These are phyloP conservation scores for Meteorus sp. DNA, from an alignment of 1,140 invertebrate species.

Conservation along the genomic window DNA sequence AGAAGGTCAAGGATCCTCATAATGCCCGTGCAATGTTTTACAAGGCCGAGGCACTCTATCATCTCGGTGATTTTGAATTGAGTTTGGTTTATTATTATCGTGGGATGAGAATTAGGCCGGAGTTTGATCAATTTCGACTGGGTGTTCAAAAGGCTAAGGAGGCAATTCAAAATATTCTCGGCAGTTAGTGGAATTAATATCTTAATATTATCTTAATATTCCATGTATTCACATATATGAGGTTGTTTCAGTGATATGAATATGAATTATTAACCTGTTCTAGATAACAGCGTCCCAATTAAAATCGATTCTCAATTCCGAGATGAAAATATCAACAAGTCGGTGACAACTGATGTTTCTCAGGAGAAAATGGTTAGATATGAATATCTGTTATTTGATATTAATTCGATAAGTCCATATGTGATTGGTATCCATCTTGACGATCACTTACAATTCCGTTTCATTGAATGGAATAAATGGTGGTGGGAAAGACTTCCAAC, in stretches of 20 bases:
- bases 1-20: constrained; percentile 67
- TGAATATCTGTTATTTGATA: too few species aligned
- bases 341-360: constrained; percentile 16
- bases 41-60: constrained; percentile 92
- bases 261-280: too few species aligned
- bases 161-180: constrained; percentile 91
- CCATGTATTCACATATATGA: too few species aligned
- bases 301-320: constrained; percentile 7
- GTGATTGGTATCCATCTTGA: too few species aligned
- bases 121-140: constrained; percentile 82
- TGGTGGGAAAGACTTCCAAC: too few species aligned
- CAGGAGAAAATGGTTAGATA: constrained; percentile 20
- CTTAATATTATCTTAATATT: too few species aligned
- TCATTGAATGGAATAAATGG: too few species aligned
- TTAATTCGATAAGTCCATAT: too few species aligned
- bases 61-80: constrained; percentile 89
- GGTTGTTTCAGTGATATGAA: too few species aligned
- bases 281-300: constrained; percentile 28
- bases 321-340: constrained; percentile 4
- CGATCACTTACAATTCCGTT: too few species aligned
- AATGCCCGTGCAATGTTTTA: constrained; percentile 85
- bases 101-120: constrained; percentile 80
- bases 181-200: too few species aligned
- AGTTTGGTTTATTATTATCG: constrained; percentile 90
- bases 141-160: constrained; percentile 93